Base-by-base conservation (phyloP, 2,113 vertebrate genomes). In the Nipponia nippon region DNA sequence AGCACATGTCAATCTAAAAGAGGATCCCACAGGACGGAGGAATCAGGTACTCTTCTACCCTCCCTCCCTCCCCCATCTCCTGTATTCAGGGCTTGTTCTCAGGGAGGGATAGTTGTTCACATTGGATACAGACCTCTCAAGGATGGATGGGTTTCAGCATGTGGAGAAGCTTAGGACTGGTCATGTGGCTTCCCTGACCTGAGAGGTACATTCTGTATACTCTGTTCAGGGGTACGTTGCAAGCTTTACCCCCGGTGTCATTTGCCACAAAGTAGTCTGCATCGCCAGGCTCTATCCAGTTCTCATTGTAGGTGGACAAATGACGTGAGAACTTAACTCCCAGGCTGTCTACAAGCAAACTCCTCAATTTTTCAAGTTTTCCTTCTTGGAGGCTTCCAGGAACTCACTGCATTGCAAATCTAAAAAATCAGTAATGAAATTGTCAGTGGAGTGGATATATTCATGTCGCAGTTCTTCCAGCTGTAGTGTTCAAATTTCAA, bases 221-320 rank as follows among this genome's bases (percentile, higher is more conserved):
- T 13, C 8, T 32, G 18, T 9, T 62, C 36, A 40, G 26, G 21
- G 23, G 26, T 30, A 40, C 20, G 11, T 36, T 34, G 32, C 27
- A 76, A 36, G 25, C 21, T 71, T 50, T 62, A 23, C 2, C 2
- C 3, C 15, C 10, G 2, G 10, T 38, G 19, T 34, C 0, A 0
- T 34, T 67, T 67, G 34, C 34, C 29, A 67, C 22, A 46, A 42
- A 71, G 32, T 4, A 66, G 18, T 18, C 32, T 46, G 4, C 10
- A 29, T 29, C 3, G 2, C 15, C 59, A 62, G 19, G 21, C 18
- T 67, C 13, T 40, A 12, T 6, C 40, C 11, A 34, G 18, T 71
- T 61, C 30, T 66, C 38, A 40, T n/a, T 38, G 32, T n/a, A 55
- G 26, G 42, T 15, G 26, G 16, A 58, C 12, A 42, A 47, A 77